Percentiles rank a stretch among this genome's conserved stretches.
Evolutionary conservation across 2,113 vertebrate genomes (phyloP).

Genomic region (Vulpes lagopus): DNA sequence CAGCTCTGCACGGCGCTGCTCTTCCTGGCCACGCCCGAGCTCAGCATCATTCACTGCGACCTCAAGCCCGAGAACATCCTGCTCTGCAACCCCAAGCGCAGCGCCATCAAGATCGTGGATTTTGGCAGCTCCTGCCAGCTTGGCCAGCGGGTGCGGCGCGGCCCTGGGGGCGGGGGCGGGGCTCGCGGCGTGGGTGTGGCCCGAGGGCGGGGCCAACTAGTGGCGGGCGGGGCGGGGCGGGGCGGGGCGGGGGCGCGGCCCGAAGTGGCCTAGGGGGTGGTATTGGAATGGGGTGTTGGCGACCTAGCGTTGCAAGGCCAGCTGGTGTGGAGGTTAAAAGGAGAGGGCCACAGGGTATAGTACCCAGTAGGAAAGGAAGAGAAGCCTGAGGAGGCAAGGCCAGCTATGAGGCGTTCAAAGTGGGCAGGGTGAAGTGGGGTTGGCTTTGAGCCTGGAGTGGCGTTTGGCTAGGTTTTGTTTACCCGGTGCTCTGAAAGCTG

Average conservation of each 20-base stretch:
- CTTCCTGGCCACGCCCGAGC: conserved; percentile 96
- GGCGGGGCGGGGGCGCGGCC: neutral
- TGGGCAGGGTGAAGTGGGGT: neutral
- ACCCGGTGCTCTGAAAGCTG: neutral
- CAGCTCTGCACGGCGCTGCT: conserved; percentile 97
- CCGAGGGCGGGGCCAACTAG: neutral
- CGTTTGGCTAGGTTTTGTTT: neutral
- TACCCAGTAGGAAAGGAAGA: neutral
- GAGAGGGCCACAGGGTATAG: neutral
- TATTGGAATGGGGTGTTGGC: neutral
- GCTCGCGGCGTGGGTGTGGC: neutral
- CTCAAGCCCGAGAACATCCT: conserved; percentile 98
- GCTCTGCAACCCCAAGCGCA: conserved; percentile 97
- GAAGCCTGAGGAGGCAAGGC: neutral
- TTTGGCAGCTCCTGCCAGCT: conserved; percentile 97
- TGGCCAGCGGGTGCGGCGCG: conserved; percentile 92
- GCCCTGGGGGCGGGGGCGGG: neutral
- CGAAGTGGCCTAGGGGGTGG: neutral
- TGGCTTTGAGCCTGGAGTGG: neutral
- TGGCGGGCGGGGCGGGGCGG: neutral
- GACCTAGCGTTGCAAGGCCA: neutral
- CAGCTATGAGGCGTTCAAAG: neutral
- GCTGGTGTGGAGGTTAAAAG: neutral
- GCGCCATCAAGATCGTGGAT: conserved; percentile 97
- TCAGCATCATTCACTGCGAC: conserved; percentile 98